A percentile compares a stretch with the other conserved stretches of the same genome.
These are phyloP conservation scores for Trachelus iudaicus DNA, from an alignment of 2,888 invertebrate genomes.

Conservation along the genomic window DNA sequence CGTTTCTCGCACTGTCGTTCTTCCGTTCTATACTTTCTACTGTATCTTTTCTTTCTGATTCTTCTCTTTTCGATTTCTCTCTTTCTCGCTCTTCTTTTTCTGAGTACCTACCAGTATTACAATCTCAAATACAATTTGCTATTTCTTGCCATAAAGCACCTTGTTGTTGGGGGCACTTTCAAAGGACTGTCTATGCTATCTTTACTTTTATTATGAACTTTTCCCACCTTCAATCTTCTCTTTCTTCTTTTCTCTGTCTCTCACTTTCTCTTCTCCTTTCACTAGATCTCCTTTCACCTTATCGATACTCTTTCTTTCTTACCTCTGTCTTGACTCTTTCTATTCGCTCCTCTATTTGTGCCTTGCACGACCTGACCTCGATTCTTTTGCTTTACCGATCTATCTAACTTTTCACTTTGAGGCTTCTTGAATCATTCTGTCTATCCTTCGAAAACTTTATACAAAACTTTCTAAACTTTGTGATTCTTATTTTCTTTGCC, in stretches of 20 bases:
- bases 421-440: background rate
- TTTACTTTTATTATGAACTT: slow-evolving; percentile 10
- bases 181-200: slow-evolving; percentile 12
- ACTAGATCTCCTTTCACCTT: slow-evolving; percentile 1
- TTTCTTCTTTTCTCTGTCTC: background rate
- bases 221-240: slow-evolving; percentile 7
- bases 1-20: slow-evolving; percentile 1
- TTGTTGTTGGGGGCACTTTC: slow-evolving; percentile 19
- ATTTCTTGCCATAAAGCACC: slow-evolving; percentile 35
- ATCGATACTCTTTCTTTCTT: background rate
- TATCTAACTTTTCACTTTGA: background rate
- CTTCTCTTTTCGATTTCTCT: background rate
- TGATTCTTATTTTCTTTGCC: background rate
- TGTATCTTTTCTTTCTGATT: slow-evolving; percentile 4
- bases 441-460: background rate
- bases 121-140: slow-evolving; percentile 38
- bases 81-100: background rate
- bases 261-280: background rate
- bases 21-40: slow-evolving; percentile 5
- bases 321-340: background rate
- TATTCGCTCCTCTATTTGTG: background rate
- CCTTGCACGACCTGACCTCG: background rate
- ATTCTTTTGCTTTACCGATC: background rate
- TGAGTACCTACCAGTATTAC: slow-evolving; percentile 47
- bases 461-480: background rate